phyloP scores from a whole-genome alignment of 1,140 invertebrate genomes.

The Aphaenogaster floridana region DNA sequence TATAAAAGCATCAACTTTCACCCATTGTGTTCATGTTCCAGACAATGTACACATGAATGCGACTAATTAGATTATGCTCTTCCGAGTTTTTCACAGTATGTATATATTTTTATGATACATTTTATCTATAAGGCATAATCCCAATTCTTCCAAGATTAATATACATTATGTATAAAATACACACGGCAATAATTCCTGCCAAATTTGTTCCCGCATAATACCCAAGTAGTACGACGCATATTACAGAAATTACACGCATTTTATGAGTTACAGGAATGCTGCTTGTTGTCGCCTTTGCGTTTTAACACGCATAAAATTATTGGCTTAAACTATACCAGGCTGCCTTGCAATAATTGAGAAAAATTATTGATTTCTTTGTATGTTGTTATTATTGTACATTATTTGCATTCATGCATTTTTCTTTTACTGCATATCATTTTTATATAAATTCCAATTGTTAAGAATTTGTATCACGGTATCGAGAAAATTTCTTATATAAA shows the following conservation, averaged over 20 bases:
- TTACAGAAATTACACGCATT: constrained; percentile 39
- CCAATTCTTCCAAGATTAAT: constrained; percentile 66
- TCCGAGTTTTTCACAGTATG: constrained; percentile 35
- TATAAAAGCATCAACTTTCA: constrained; percentile 45
- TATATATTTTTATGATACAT: constrained; percentile 68
- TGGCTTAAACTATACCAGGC: constrained; percentile 23
- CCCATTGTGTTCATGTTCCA: not conserved
- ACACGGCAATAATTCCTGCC: constrained; percentile 58
- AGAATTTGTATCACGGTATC: constrained; percentile 25
- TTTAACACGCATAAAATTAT: not conserved
- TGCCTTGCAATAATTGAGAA: constrained; percentile 42
- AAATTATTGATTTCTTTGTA: constrained; percentile 32
- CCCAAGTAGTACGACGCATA: constrained; percentile 50
- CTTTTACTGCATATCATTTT: constrained; percentile 22
- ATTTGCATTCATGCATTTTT: constrained; percentile 30
- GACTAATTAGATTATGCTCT: constrained; percentile 40
- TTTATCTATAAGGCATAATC: constrained; percentile 72
- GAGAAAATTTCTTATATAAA: constrained; percentile 31
- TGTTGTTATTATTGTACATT: constrained; percentile 60
- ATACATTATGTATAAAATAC: constrained; percentile 75
- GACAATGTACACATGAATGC: constrained; percentile 38
- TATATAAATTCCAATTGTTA: constrained; percentile 17
- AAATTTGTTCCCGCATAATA: constrained; percentile 70
- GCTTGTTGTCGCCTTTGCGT: constrained; percentile 1
- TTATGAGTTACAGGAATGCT: constrained; percentile 43